These are phyloP conservation scores for Pseudomyrmex sp. DNA, from an alignment of 1,140 invertebrate genomes.

Conservation along the genomic window DNA sequence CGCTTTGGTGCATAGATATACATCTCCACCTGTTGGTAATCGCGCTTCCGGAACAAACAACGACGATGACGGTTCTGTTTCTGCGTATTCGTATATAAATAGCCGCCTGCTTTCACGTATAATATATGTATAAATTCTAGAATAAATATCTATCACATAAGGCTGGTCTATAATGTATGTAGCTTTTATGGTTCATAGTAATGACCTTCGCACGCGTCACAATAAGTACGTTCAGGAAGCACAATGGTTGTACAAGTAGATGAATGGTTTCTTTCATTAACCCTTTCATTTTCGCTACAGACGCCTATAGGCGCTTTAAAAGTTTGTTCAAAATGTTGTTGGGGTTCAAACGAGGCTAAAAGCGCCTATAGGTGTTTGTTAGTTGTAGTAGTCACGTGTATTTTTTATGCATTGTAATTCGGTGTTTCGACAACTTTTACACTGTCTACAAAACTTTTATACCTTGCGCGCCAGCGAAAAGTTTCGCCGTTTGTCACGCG, in stretches of 20 bases:
- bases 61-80: not conserved
- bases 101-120: slow-evolving; percentile 67
- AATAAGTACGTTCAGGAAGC: not conserved
- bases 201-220: not conserved
- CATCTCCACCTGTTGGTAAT: slow-evolving; percentile 1
- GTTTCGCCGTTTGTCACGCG: no score
- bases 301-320: no score
- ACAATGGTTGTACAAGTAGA: slow-evolving; percentile 6
- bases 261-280: not conserved
- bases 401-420: no score
- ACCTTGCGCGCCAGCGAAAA: no score
- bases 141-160: slow-evolving; percentile 85
- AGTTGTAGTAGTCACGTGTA: no score
- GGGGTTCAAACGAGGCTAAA: no score
- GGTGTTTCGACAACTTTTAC: no score
- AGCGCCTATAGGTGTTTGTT: no score
- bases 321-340: no score
- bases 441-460: no score
- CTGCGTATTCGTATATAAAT: slow-evolving; percentile 62
- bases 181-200: slow-evolving; percentile 44
- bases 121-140: slow-evolving; percentile 70
- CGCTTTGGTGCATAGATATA: slow-evolving; percentile 66
- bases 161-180: slow-evolving; percentile 77
- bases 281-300: no score
- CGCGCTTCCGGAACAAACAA: slow-evolving; percentile 27